A percentile compares a stretch with the other conserved stretches of the same genome.
These are phyloP conservation scores for Sander lucioperca DNA, from an alignment of 2,113 vertebrate genomes.

Conservation along the genomic window DNA sequence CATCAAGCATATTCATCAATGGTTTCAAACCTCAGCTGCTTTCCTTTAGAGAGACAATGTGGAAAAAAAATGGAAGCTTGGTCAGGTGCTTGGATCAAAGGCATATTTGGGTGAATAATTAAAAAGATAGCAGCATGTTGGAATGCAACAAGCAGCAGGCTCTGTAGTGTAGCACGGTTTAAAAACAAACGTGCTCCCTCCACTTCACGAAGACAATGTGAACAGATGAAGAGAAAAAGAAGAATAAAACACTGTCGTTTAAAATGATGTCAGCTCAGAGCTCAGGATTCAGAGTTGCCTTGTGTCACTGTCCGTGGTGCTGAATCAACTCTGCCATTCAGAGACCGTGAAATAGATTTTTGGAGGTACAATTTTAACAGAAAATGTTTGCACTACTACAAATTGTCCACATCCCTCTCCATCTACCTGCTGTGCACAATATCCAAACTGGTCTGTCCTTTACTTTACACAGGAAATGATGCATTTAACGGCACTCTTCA, in stretches of 20 bases:
- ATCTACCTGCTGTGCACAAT: conserved; percentile 38
- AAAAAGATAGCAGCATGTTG: conserved; percentile 42
- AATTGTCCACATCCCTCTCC: conserved; percentile 20
- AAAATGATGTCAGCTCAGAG: conserved; percentile 40
- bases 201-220: background rate
- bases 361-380: conserved; percentile 53
- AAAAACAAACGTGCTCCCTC: conserved; percentile 35
- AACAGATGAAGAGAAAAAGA: background rate
- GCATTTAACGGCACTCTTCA: conserved; percentile 38
- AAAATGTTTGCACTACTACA: conserved; percentile 48
- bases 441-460: conserved; percentile 22
- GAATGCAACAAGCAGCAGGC: conserved; percentile 12
- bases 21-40: conserved; percentile 11
- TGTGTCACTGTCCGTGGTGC: conserved; percentile 82
- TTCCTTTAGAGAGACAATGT: conserved; percentile 20
- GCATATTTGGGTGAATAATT: conserved; percentile 57
- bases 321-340: conserved; percentile 62
- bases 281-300: conserved; percentile 16
- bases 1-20: background rate
- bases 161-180: conserved; percentile 18
- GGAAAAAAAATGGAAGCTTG: conserved; percentile 32
- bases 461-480: conserved; percentile 24
- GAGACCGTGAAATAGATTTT: conserved; percentile 49
- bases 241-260: conserved; percentile 12
- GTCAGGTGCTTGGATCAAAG: conserved; percentile 61